phyloP scores from a whole-genome alignment of 2,888 invertebrate genomes.

The Camptogramma bilineatum region DNA sequence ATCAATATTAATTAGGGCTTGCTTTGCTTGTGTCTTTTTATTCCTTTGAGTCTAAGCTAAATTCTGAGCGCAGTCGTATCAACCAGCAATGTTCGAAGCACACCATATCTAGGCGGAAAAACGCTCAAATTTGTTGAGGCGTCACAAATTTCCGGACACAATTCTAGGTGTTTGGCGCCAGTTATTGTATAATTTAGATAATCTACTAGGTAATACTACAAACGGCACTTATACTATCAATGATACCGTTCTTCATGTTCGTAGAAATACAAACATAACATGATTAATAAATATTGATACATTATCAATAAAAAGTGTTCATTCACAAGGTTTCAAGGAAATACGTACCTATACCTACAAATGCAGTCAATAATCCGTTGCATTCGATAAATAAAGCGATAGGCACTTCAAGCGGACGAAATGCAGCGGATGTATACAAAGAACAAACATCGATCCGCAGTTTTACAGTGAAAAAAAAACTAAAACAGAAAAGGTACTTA shows the following conservation, averaged over 20 bases:
- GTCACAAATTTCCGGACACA: too few relatives aligned
- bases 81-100: too few relatives aligned
- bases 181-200: background rate
- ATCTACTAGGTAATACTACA: background rate
- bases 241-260: constrained; percentile 17
- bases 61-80: too few relatives aligned
- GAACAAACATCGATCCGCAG: background rate
- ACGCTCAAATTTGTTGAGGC: too few relatives aligned
- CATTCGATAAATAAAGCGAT: constrained; percentile 10
- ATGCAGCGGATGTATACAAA: background rate
- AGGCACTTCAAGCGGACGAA: constrained; percentile 22
- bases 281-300: constrained; percentile 17
- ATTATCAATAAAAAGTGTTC: constrained; percentile 22
- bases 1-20: too few relatives aligned
- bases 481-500: too few relatives aligned
- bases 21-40: too few relatives aligned
- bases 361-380: constrained; percentile 24
- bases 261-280: constrained; percentile 17
- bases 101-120: too few relatives aligned
- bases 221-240: constrained; percentile 13
- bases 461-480: background rate
- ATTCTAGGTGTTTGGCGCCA: background rate
- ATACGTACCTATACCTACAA: constrained; percentile 5
- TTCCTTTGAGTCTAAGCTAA: too few relatives aligned
- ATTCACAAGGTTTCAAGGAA: constrained; percentile 31